phyloP scores from a whole-genome alignment of 2,888 invertebrate species.

The Epiblema foenella region DNA sequence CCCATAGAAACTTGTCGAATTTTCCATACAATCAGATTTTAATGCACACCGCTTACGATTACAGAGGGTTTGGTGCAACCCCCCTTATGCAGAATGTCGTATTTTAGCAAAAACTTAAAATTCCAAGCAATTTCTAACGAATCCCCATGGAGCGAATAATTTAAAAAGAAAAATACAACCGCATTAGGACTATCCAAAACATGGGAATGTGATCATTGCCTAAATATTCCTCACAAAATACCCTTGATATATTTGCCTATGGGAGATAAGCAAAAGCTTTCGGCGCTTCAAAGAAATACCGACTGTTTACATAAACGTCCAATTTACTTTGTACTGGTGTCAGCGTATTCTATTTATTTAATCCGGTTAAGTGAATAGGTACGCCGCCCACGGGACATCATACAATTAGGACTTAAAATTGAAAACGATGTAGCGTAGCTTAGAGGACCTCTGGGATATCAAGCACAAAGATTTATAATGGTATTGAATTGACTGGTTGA shows the following conservation, averaged over 20 bases:
- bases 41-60: too few species aligned
- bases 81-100: not conserved
- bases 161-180: conserved; percentile 3
- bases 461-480: conserved; percentile 37
- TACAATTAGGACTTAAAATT: conserved; percentile 49
- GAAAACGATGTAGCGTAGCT: conserved; percentile 46
- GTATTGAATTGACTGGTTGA: conserved; percentile 14
- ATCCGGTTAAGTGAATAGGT: conserved; percentile 45
- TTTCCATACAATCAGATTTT: too few species aligned
- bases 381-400: conserved; percentile 43
- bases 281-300: conserved; percentile 38
- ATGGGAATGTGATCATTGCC: conserved; percentile 28
- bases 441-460: conserved; percentile 28
- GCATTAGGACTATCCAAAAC: conserved; percentile 22
- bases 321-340: conserved; percentile 40
- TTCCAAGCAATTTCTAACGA: conserved; percentile 8
- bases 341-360: conserved; percentile 40
- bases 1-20: too few species aligned
- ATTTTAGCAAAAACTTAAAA: not conserved
- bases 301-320: conserved; percentile 39
- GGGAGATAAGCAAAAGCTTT: conserved; percentile 30
- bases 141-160: conserved; percentile 14
- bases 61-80: too few species aligned
- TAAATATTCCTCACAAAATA: conserved; percentile 33
- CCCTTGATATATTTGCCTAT: conserved; percentile 41